Base-by-base conservation (phyloP, 1,140 invertebrate species). In the Streblospio benedicti region DNA sequence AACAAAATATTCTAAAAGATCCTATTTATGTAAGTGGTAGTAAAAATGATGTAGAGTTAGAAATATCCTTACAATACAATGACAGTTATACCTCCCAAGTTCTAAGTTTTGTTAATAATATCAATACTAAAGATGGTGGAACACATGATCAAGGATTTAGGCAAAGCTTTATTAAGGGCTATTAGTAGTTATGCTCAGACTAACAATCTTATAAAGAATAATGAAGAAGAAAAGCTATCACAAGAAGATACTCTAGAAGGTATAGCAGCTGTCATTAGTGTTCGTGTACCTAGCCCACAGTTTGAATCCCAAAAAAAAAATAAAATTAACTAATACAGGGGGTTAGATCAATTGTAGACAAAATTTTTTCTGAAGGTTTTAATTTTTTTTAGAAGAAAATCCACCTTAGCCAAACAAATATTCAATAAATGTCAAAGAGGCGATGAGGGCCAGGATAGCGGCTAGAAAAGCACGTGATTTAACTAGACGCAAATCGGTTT, bases 381-480 rank as follows among this genome's bases (percentile, higher is more conserved):
- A 14, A 58, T 60, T 16, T 68, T 20, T 31, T 65, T 71, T 31
- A 18, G 57, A 14, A 51, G 61, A 59, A 52, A 67, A 20, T 67
- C 64, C n/a, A 31, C 43, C n/a, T 58, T 68, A 12, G 65, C 65
- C 45, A 57, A 65, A 27, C 38, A 18, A n/a, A 54, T 65, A 32
- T 14, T 49, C 43, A 51, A 32, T n/a, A n/a, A 65, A 67, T 33
- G 52, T 65, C 14, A 31, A 67, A 31, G 25, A 33, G 14, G 66
- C 66, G 2, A 67, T 67, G 4, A 25, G 45, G 23, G 66, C 66
- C 18, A 57, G 66, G 28, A 67, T 60, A 33, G 67, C 66, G 3
- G 67, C 66, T 12, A 49, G 67, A 18, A 67, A 64, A 44, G 67
- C 66, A 1, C 25, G 59, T 9, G 67, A 67, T 57, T 16, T 69